Base-by-base conservation (phyloP, 2,797 vertebrate species). In the Epinephelus malabaricus region DNA sequence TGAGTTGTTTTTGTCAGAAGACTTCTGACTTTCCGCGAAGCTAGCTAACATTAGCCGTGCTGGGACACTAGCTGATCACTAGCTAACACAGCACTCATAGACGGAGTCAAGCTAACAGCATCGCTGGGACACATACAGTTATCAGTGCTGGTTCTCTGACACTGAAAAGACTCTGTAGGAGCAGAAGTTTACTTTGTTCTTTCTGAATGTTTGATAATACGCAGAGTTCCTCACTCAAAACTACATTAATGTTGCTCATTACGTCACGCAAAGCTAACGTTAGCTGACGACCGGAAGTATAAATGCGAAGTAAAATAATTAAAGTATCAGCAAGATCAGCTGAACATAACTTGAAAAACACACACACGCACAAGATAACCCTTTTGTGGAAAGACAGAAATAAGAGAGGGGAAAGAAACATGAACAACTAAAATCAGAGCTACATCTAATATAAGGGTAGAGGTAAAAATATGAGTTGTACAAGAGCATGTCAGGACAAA, bases 1-100 rank as follows among this genome's bases (percentile, higher is more conserved):
- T 92, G 84, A 91, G 91, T 76, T 27, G 17, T 72, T 30, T 34
- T 53, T 65, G 15, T 14, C 23, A 0, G 3, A 2, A 45, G 1
- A 34, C 3, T 4, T 12, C 2, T 0, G 6, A 17, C 0, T 75
- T 83, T 76, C 55, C 1, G 3, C 5, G 53, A 69, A 84, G 11
- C 45, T 61, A 51, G 34, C n/a, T 21, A 9, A 23, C 1, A 6
- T 70, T 61, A 69, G 19, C 49, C 23, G 73, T 21, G 8, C 10
- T 12, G 47, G 17, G 11, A 63, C 27, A 6, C 17, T 27, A 5
- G n/a, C 14, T 27, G 10, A 18, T 51, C 4, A 2, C 5, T 0
- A 2, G 27, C 7, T 4, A 45, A 4, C 34, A 23, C 6, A 15
- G 2, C 8, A 12, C 38, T 23, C 25, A 8, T 5, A 21, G 60